These are phyloP conservation scores for Creontiades dilutus DNA, from an alignment of 2,888 invertebrate genomes.

Conservation along the genomic window DNA sequence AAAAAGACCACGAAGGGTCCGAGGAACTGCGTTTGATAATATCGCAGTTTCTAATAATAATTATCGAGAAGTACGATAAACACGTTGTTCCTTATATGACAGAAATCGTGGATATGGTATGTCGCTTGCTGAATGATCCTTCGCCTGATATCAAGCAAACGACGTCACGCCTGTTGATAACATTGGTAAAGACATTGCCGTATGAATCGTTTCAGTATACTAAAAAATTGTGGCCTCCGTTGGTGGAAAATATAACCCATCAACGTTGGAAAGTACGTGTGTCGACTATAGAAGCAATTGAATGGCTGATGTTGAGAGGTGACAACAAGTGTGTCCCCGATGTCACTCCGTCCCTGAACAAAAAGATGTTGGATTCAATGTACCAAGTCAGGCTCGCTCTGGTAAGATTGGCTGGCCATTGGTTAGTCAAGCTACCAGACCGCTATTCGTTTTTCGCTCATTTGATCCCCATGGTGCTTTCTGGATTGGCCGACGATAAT, in stretches of 20 bases:
- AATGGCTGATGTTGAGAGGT: constrained; percentile 83
- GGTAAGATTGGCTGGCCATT: constrained; percentile 86
- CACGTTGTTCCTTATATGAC: constrained; percentile 33
- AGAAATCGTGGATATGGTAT: constrained; percentile 62
- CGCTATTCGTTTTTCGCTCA: constrained; percentile 94
- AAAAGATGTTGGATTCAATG: constrained; percentile 91
- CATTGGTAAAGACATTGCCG: constrained; percentile 82
- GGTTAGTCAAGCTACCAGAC: constrained; percentile 89
- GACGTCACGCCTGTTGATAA: constrained; percentile 46
- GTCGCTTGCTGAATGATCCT: constrained; percentile 55
- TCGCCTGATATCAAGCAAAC: constrained; percentile 60
- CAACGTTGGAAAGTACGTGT: constrained; percentile 91
- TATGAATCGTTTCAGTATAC: constrained; percentile 87
- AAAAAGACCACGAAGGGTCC: constrained; percentile 40
- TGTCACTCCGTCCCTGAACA: constrained; percentile 89
- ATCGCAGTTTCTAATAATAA: constrained; percentile 13
- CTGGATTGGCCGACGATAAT: constrained; percentile 90
- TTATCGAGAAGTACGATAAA: constrained; percentile 50
- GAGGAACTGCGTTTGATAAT: constrained; percentile 62
- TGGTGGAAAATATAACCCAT: constrained; percentile 87
- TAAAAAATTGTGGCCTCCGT: constrained; percentile 86
- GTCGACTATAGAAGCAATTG: constrained; percentile 84
- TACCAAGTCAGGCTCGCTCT: constrained; percentile 88
- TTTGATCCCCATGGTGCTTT: constrained; percentile 90
- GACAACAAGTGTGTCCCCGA: constrained; percentile 86